Conservation (phyloP, 1,140 invertebrate species). For the Diploscapter pachys region DNA sequence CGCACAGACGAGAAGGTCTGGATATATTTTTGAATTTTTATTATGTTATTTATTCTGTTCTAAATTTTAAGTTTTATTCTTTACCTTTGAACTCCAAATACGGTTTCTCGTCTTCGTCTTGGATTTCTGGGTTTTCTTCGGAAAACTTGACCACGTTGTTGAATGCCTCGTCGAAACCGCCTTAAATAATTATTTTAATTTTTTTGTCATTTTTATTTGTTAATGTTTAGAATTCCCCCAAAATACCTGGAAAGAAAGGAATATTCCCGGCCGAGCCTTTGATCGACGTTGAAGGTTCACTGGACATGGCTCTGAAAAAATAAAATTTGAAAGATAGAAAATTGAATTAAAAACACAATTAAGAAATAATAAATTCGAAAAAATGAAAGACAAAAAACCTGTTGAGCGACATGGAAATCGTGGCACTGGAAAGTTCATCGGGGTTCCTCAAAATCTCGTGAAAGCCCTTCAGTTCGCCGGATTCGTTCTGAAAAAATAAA, state of each 20-base stretch:
- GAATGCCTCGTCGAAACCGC: conserved; percentile 24
- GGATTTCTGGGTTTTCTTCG: not conserved
- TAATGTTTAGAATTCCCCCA: not conserved
- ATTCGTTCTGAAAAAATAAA: too few relatives aligned
- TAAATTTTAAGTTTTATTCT: not conserved
- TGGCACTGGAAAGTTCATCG: too few relatives aligned
- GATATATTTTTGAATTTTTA: not conserved
- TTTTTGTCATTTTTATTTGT: not conserved
- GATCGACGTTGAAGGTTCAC: not conserved
- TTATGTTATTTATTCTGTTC: not conserved
- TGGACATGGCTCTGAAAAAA: too few relatives aligned
- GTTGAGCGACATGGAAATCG: too few relatives aligned
- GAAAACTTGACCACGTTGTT: conserved; percentile 6
- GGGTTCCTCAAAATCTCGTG: too few relatives aligned
- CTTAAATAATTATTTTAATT: conserved; percentile 8
- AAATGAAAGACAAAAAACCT: too few relatives aligned
- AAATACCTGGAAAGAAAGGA: conserved; percentile 31
- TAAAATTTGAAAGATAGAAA: too few relatives aligned
- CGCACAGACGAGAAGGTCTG: not conserved
- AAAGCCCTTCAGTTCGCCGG: too few relatives aligned
- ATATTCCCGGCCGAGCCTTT: conserved; percentile 32
- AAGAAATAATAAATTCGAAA: too few relatives aligned
- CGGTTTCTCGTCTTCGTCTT: conserved; percentile 4
- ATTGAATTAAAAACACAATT: too few relatives aligned
- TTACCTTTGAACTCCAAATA: conserved; percentile 5